These are phyloP conservation scores for Stictocephala bisonia DNA, from an alignment of 2,888 invertebrate species.

Conservation along the genomic window DNA sequence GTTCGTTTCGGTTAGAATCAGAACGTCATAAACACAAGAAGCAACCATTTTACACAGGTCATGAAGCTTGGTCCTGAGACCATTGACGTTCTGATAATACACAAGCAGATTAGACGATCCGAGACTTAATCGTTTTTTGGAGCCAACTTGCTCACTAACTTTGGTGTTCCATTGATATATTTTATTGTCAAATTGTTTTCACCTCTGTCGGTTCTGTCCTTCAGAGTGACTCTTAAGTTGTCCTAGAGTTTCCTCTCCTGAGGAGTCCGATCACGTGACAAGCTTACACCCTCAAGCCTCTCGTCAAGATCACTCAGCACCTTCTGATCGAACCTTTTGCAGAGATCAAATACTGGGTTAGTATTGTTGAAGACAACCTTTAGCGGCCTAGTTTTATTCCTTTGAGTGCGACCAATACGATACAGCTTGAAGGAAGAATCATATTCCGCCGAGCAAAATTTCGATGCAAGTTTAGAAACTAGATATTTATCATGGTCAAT, in stretches of 20 bases:
- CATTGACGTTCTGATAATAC: slow-evolving; percentile 22
- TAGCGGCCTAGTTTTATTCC: background rate
- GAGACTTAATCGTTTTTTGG: slow-evolving; percentile 10
- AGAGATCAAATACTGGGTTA: background rate
- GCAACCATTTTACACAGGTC: background rate
- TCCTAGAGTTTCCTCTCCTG: no score
- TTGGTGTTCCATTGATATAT: background rate
- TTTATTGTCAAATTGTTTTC: no score
- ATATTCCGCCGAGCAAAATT: background rate
- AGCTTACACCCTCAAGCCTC: no score
- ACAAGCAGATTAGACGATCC: background rate
- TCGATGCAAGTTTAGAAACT: background rate
- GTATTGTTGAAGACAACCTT: background rate
- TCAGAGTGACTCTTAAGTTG: background rate
- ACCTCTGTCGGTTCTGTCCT: background rate
- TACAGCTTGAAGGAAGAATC: background rate
- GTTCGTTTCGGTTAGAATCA: background rate
- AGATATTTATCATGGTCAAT: background rate
- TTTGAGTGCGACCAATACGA: background rate
- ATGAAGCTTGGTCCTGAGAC: background rate
- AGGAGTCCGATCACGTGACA: no score
- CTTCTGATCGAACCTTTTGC: background rate
- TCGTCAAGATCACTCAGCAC: no score
- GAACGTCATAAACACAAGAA: background rate
- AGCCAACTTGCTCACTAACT: background rate